These are phyloP conservation scores for Thaleichthys pacificus DNA, from an alignment of 2,797 vertebrate genomes.

Conservation along the genomic window DNA sequence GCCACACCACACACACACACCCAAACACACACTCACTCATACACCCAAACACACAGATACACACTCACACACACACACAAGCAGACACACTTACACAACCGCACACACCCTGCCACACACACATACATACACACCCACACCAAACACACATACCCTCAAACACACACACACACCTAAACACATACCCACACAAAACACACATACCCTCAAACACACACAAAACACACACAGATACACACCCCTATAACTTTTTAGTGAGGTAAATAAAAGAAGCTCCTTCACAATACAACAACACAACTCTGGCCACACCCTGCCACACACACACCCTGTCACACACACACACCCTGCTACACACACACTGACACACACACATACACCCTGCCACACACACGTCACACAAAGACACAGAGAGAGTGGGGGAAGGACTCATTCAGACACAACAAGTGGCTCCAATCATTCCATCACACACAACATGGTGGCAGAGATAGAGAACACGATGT, in stretches of 20 bases:
- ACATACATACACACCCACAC: background rate
- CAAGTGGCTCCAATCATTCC: constrained; percentile 46
- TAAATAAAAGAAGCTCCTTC: constrained; percentile 57
- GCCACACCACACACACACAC: constrained; percentile 11
- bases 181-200: background rate
- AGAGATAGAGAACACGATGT: constrained; percentile 24
- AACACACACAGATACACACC: background rate
- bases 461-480: constrained; percentile 19
- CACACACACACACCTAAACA: constrained; percentile 1
- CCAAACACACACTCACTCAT: constrained; percentile 23
- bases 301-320: constrained; percentile 53
- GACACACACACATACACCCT: constrained; percentile 41
- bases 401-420: constrained; percentile 44
- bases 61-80: background rate
- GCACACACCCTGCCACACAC: background rate
- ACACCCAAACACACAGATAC: constrained; percentile 14
- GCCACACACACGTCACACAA: constrained; percentile 41
- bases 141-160: constrained; percentile 9
- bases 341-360: constrained; percentile 48
- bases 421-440: constrained; percentile 44
- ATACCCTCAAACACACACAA: background rate
- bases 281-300: constrained; percentile 42
- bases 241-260: constrained; percentile 42
- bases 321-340: constrained; percentile 60
- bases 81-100: background rate